Base-by-base conservation (phyloP, 2,888 invertebrate genomes). In the Tiphia femorata region DNA sequence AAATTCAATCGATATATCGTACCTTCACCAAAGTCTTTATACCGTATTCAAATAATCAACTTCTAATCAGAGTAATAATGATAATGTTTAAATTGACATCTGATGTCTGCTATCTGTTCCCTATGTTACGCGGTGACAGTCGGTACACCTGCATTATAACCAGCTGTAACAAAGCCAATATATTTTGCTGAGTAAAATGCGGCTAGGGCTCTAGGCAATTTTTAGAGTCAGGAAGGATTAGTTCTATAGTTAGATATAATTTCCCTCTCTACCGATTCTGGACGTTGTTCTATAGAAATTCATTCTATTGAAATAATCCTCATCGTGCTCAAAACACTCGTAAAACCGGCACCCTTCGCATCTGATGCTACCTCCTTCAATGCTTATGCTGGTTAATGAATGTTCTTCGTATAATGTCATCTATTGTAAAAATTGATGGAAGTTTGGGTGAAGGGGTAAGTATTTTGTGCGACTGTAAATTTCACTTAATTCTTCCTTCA, bases 371-470 rank as follows among this genome's bases (percentile, higher is more conserved):
- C 10, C 19, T 10, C 29, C 8, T 19, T 29, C 3, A 16, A 25
- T 29, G 14, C 1, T 30, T 8, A 8, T 19, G 23, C 6, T 47
- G 35, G 8, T 49, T 52, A 33, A n/a, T 55, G 12, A 27, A 19
- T 19, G 44, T 21, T 30, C 23, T 23, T 43, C 55, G 49, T 17
- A 49, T 25, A 1, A 78, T 78, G 77, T 62, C 73, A 10, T 60
- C 67, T 21, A 25, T 85, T 23, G 64, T 88, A 33, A 88, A 90
- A 77, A 92, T 95, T 56, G 93, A 95, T 82, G 95, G 94, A 10
- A 91, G 92, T 73, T 81, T 90, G 50, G 84, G 94, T 49, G 94
- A 94, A 87, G 95, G 94, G 73, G 92, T 92, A 87, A 85, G 85
- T 61, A 43, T 27, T 19, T n/a, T 23, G 10, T 19, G n/a, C 17